These are phyloP conservation scores for Neogale vison DNA, from an alignment of 2,113 vertebrate genomes.

Conservation along the genomic window DNA sequence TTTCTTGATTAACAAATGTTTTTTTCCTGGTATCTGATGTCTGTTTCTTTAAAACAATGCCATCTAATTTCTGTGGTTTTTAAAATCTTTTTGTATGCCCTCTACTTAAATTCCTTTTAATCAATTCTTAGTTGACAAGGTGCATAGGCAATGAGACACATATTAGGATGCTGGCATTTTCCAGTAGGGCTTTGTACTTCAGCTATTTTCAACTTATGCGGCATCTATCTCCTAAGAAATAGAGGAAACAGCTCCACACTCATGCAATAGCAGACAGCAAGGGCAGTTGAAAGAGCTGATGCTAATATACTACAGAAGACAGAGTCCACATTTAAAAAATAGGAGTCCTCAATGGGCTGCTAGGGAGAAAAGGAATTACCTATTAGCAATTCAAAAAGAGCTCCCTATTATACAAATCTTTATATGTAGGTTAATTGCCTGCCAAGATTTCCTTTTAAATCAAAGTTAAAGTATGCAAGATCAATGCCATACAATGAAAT, in stretches of 20 bases:
- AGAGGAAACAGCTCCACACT: neutral
- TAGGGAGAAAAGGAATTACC: neutral
- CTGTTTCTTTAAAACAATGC: neutral
- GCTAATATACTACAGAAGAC: slow-evolving; percentile 43
- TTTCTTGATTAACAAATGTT: neutral
- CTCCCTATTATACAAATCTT: slow-evolving; percentile 62
- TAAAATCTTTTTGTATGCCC: neutral
- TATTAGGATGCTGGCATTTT: neutral
- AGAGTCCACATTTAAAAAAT: neutral
- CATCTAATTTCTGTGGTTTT: neutral
- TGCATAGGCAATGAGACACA: neutral
- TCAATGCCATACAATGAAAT: slow-evolving; percentile 60
- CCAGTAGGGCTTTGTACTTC: neutral
- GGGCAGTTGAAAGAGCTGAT: neutral
- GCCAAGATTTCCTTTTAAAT: slow-evolving; percentile 65
- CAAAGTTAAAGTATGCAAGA: slow-evolving; percentile 67
- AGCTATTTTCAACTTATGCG: neutral
- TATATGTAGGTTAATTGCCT: slow-evolving; percentile 59
- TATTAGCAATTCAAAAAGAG: slow-evolving; percentile 55
- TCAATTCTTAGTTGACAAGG: neutral
- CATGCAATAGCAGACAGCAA: neutral
- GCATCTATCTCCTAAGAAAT: neutral
- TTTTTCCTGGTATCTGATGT: neutral
- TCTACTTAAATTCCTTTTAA: neutral
- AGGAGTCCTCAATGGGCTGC: neutral